A percentile compares a stretch with the other conserved stretches of the same genome.
phyloP scores from a whole-genome alignment of 1,140 invertebrate genomes.

The Ceratitis capitata region DNA sequence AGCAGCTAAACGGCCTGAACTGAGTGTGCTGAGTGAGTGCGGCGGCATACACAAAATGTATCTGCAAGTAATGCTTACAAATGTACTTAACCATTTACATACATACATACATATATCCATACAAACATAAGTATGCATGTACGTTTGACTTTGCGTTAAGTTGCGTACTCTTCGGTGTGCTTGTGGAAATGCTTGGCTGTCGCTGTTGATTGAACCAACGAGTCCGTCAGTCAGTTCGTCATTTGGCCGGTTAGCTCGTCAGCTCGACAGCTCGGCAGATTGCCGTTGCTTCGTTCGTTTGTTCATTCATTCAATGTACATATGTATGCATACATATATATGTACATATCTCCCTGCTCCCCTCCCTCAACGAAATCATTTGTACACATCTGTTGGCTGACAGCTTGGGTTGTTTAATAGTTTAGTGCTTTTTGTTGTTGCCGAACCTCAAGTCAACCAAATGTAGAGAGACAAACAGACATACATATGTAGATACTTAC shows the following conservation, averaged over 20 bases:
- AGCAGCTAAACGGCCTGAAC: constrained; percentile 11
- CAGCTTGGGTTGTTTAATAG: constrained; percentile 27
- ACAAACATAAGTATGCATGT: not conserved
- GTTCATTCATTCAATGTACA: not conserved
- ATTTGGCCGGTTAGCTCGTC: not conserved
- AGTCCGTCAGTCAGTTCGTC: not conserved
- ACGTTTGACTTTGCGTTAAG: not conserved
- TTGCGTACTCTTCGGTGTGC: not conserved
- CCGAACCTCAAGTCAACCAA: not conserved
- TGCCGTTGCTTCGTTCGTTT: no score
- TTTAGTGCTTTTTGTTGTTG: constrained; percentile 4
- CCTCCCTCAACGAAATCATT: not conserved
- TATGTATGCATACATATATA: not conserved
- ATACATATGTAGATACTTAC: not conserved
- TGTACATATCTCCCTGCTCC: not conserved
- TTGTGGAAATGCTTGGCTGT: not conserved
- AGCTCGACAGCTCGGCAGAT: not conserved
- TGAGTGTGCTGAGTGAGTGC: no score
- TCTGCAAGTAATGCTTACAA: not conserved
- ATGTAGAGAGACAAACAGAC: constrained; percentile 4
- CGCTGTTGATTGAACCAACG: constrained; percentile 3
- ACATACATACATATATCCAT: not conserved
- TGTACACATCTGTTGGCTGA: constrained; percentile 1
- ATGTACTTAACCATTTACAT: not conserved
- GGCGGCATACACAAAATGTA: constrained; percentile 34